These are phyloP conservation scores for Felis catus DNA, from an alignment of 2,113 vertebrate genomes.

Conservation along the genomic window DNA sequence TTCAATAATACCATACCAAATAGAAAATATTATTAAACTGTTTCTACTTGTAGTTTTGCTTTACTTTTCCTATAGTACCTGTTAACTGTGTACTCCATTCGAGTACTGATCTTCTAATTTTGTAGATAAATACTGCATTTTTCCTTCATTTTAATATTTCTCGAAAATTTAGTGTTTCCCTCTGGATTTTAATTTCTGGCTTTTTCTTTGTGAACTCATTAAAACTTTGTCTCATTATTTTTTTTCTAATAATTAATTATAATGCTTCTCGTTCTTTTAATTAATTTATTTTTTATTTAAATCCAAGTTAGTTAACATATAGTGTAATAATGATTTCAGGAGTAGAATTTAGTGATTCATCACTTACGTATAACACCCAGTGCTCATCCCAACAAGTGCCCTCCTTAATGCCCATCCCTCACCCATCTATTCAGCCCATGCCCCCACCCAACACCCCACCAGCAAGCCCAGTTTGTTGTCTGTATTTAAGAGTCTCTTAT, in stretches of 20 bases:
- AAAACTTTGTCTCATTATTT: background rate
- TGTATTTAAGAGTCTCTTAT: too few relatives aligned
- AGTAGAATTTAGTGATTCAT: too few relatives aligned
- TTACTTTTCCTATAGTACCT: background rate
- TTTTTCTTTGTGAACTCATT: background rate
- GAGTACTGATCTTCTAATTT: background rate
- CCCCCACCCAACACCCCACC: fast-evolving
- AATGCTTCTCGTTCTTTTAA: background rate
- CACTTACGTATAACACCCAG: too few relatives aligned
- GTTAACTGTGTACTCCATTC: background rate
- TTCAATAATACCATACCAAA: background rate
- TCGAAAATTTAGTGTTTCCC: background rate
- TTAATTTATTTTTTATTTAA: too few relatives aligned
- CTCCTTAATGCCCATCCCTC: too few relatives aligned
- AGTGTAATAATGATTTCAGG: too few relatives aligned
- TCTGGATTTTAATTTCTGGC: background rate
- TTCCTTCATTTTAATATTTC: background rate
- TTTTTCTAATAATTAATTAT: background rate
- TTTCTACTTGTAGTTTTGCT: background rate
- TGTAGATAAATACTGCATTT: background rate
- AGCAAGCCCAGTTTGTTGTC: too few relatives aligned
- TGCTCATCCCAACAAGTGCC: too few relatives aligned
- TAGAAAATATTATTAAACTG: background rate
- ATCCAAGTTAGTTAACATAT: too few relatives aligned
- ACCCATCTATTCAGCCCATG: too few relatives aligned